phyloP scores from a whole-genome alignment of 1,140 invertebrate species.

The Drosophila novamexicana region DNA sequence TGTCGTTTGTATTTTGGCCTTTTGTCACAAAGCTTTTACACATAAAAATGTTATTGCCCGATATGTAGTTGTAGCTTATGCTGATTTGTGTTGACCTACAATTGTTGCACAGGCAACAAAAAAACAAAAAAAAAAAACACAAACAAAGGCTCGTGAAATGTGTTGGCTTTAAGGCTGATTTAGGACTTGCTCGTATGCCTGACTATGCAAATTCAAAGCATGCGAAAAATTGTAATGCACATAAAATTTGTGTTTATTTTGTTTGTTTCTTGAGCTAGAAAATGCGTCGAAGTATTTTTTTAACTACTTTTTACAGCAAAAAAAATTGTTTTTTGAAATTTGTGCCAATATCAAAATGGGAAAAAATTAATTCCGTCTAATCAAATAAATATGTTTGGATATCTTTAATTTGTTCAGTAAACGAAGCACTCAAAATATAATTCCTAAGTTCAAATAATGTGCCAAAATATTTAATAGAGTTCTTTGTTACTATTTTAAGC shows the following conservation, averaged over 20 bases:
- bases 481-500: too few species aligned
- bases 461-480: too few species aligned
- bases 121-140: neutral
- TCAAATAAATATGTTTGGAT: too few species aligned
- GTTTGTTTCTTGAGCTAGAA: neutral
- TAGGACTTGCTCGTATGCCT: slow-evolving; percentile 31
- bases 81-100: slow-evolving; percentile 77
- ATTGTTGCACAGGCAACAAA: slow-evolving; percentile 41
- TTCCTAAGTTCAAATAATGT: too few species aligned
- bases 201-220: slow-evolving; percentile 35
- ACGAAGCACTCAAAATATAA: too few species aligned
- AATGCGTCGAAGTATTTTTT: neutral
- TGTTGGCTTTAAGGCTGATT: slow-evolving; percentile 68
- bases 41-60: slow-evolving; percentile 81
- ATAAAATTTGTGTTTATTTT: slow-evolving; percentile 26
- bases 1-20: slow-evolving; percentile 58
- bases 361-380: too few species aligned
- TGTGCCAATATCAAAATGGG: too few species aligned
- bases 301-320: neutral
- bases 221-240: slow-evolving; percentile 32
- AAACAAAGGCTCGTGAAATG: slow-evolving; percentile 42
- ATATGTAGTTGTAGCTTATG: slow-evolving; percentile 77
- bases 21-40: slow-evolving; percentile 81
- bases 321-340: too few species aligned
- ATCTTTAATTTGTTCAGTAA: too few species aligned